Percentiles rank a stretch among this genome's conserved stretches.
These are phyloP conservation scores for Gymnothorax javanicus DNA, from an alignment of 2,797 vertebrate species.

Conservation along the genomic window DNA sequence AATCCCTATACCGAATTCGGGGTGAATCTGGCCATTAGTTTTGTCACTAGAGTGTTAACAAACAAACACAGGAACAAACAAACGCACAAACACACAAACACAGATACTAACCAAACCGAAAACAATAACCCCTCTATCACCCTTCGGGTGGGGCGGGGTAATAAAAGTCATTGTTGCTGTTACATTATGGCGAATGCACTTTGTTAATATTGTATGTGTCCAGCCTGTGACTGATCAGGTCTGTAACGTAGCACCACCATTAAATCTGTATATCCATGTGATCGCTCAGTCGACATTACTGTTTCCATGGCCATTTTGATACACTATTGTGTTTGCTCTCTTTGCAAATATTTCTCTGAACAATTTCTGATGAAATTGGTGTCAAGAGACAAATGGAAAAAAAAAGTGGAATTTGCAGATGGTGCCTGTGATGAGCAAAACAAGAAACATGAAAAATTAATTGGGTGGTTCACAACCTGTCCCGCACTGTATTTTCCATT, in stretches of 20 bases:
- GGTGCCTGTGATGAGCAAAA: background rate
- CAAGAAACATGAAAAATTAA: background rate
- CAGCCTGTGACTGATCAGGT: background rate
- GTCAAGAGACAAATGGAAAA: background rate
- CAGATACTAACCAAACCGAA: no score
- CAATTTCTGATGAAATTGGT: background rate
- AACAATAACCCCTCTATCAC: no score
- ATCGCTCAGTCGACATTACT: background rate
- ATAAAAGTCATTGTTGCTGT: background rate
- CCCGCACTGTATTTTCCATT: background rate
- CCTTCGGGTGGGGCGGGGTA: no score
- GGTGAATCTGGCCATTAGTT: no score
- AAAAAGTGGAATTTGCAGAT: background rate
- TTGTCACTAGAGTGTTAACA: no score
- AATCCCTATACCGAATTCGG: no score
- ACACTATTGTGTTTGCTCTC: background rate
- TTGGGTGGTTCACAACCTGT: background rate
- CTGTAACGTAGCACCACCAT: background rate
- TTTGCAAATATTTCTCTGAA: slow-evolving; percentile 5
- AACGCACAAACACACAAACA: no score
- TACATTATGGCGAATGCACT: background rate
- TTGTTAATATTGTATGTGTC: background rate
- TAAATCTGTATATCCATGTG: background rate
- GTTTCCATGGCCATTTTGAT: background rate
- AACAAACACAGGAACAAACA: no score